Evolutionary conservation across 2,113 vertebrate species (phyloP).

Genomic region (Sinocyclocheilus maitianheensis): DNA sequence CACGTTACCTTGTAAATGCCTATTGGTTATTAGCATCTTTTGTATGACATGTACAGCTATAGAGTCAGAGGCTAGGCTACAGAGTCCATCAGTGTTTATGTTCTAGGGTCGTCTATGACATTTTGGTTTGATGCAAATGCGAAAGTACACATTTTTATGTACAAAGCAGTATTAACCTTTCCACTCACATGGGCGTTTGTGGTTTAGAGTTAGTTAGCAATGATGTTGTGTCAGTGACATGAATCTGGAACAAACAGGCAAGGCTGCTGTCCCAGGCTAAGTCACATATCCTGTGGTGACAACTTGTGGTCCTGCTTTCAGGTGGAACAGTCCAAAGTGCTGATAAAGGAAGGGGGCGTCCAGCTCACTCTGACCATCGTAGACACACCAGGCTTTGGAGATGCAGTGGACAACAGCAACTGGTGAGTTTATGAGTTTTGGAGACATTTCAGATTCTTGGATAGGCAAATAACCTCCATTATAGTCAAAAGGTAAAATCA

Average conservation of each 20-base stretch:
- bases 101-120: too few relatives aligned
- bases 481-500: too few relatives aligned
- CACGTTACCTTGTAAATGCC: not conserved
- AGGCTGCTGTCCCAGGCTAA: not conserved
- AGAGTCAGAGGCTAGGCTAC: not conserved
- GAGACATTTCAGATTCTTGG: too few relatives aligned
- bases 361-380: conserved; percentile 82
- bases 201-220: not conserved
- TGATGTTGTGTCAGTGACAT: too few relatives aligned
- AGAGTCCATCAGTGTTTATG: not conserved
- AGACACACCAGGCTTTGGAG: conserved; percentile 80
- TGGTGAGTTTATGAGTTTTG: conserved; percentile 67
- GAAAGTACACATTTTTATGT: not conserved
- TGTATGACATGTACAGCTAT: not conserved
- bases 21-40: not conserved
- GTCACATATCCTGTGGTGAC: not conserved
- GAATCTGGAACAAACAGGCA: conserved; percentile 1
- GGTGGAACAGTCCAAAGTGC: conserved; percentile 81
- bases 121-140: not conserved
- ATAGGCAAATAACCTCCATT: too few relatives aligned
- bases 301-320: conserved; percentile 42
- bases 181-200: not conserved
- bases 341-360: conserved; percentile 81
- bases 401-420: conserved; percentile 82
- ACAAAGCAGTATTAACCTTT: not conserved